Evolutionary conservation across 53 echinoderm and acorn worm species (phyloP).

Genomic region (Astropecten irregularis): DNA sequence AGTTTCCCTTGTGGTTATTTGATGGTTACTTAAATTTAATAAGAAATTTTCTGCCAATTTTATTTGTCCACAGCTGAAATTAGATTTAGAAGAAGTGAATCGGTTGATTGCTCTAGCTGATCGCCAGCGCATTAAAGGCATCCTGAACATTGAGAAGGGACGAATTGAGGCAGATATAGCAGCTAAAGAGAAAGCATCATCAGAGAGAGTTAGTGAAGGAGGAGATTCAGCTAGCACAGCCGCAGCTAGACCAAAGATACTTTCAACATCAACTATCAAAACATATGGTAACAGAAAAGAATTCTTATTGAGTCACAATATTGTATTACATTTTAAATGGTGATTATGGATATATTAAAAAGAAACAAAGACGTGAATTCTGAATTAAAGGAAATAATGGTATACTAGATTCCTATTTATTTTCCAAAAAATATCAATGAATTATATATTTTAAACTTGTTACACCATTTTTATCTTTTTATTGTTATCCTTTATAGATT

Average conservation of each 20-base stretch:
- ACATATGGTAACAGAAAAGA: slow-evolving; percentile 24
- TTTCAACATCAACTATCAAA: slow-evolving; percentile 28
- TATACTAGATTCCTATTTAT: too few species aligned
- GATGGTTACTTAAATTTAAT: too few species aligned
- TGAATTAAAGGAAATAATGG: too few species aligned
- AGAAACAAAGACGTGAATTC: neutral
- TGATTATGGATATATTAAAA: neutral
- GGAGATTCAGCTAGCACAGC: neutral
- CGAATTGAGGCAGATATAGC: slow-evolving; percentile 64
- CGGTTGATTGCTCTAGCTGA: slow-evolving; percentile 67
- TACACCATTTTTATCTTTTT: too few species aligned
- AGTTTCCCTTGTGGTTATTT: too few species aligned
- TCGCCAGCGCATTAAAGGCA: slow-evolving; percentile 65
- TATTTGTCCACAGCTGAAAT: slow-evolving; percentile 47
- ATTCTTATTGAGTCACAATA: too few species aligned
- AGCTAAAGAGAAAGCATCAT: neutral
- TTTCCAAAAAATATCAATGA: too few species aligned
- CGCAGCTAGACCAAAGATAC: slow-evolving; percentile 3
- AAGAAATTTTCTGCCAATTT: too few species aligned
- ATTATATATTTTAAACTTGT: too few species aligned
- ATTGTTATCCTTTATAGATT: too few species aligned
- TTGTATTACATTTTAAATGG: neutral
- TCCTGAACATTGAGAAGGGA: slow-evolving; percentile 66
- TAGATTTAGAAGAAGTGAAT: slow-evolving; percentile 82
- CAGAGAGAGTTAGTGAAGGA: neutral